Base-by-base conservation (phyloP, 2,888 invertebrate genomes). In the Tipula confusa region DNA sequence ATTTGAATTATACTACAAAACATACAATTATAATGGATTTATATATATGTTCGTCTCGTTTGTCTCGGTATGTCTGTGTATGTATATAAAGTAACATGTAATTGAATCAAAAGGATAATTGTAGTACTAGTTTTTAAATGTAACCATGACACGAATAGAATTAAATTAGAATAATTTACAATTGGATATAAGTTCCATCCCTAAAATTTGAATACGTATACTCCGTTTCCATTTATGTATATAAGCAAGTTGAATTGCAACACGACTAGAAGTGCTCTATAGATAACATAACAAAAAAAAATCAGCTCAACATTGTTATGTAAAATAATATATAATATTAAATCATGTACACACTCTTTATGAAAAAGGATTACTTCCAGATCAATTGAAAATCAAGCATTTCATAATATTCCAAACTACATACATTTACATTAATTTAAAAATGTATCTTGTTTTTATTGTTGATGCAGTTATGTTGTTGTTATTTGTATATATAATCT, bases 1-100 rank as follows among this genome's bases (percentile, higher is more conserved):
- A 64, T 64, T 64, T 9, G 9, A 24, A 64, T 64, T 64, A 64
- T 64, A 24, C 24, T 64, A 64, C 24, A 64, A 64, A 64, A 64
- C 64, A 24, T 64, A 64, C 64, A 64, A 64, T 64, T 64, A 64
- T 64, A 64, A 64, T 64, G 24, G 64, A 64, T 64, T 64, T 64
- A 64, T n/a, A n/a, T n/a, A n/a, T n/a, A n/a, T n/a, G n/a, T 64
- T 24, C 9, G 18, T 11, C 64, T 64, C 64, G 64, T 64, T 64
- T 64, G 24, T 64, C 7, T 64, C 13, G 13, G 38, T 24, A 24
- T 24, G n/a, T 36, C 1, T 18, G 64, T 24, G 11, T 64, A 24
- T 18, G 24, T 9, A 24, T 64, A 64, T 24, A 64, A 18, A 64
- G 24, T 1, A 64, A 24, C 24, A 24, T 64, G 64, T 64, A 64